These are phyloP conservation scores for Microplitis mediator DNA, from an alignment of 1,140 invertebrate genomes.

Conservation along the genomic window DNA sequence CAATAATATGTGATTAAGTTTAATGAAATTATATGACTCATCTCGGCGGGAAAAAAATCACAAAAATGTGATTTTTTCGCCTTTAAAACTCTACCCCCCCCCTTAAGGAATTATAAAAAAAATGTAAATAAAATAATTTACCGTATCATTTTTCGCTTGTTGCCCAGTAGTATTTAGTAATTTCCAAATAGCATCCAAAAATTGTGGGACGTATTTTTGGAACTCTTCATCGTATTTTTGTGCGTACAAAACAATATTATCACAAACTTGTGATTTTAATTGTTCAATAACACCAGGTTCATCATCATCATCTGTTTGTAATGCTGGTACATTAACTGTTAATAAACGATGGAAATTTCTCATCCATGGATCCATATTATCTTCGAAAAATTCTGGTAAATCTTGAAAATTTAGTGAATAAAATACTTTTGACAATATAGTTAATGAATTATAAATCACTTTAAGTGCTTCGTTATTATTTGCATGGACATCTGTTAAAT, in stretches of 20 bases:
- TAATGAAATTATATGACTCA: too few relatives aligned
- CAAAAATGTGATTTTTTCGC: too few relatives aligned
- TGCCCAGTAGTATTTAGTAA: slow-evolving; percentile 83
- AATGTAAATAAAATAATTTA: slow-evolving; percentile 28
- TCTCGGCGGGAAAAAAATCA: too few relatives aligned
- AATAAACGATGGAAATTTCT: slow-evolving; percentile 83
- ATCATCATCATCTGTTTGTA: slow-evolving; percentile 81
- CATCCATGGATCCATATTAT: slow-evolving; percentile 97
- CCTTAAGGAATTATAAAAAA: slow-evolving; percentile 23
- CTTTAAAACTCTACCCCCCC: too few relatives aligned
- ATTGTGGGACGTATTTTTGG: slow-evolving; percentile 81
- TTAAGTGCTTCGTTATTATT: slow-evolving; percentile 81
- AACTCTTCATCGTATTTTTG: slow-evolving; percentile 99
- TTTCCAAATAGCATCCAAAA: slow-evolving; percentile 93
- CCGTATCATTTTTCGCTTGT: slow-evolving; percentile 87
- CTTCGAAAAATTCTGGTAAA: slow-evolving; percentile 97
- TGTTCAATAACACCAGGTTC: slow-evolving; percentile 90
- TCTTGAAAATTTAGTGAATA: slow-evolving; percentile 97
- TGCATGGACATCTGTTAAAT: slow-evolving; percentile 77
- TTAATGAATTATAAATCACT: slow-evolving; percentile 88
- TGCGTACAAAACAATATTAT: slow-evolving; percentile 93
- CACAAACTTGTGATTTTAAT: slow-evolving; percentile 93
- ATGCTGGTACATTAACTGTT: slow-evolving; percentile 74
- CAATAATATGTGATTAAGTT: too few relatives aligned
- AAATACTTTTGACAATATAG: slow-evolving; percentile 94